Percentiles rank a stretch among this genome's conserved stretches.
These are phyloP conservation scores for Dromiciops gliroides DNA, from an alignment of 2,113 vertebrate genomes.

Conservation along the genomic window DNA sequence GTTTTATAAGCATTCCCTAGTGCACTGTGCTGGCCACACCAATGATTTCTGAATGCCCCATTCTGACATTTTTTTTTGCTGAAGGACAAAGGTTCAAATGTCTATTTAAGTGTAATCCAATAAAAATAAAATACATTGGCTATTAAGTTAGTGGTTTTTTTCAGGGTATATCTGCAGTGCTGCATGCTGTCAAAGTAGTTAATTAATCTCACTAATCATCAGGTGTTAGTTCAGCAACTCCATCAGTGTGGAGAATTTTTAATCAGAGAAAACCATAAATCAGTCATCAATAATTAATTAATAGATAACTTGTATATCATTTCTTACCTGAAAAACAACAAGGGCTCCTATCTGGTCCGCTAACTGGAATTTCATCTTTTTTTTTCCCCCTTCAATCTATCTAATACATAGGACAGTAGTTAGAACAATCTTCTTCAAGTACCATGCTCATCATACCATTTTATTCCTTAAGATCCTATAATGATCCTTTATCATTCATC, in stretches of 20 bases:
- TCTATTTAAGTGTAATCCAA: not conserved
- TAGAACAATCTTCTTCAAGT: conserved; percentile 36
- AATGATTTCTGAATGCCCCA: not conserved
- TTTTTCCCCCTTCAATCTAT: not conserved
- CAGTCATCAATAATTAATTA: not conserved
- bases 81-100: conserved; percentile 9
- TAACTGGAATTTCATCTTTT: not conserved
- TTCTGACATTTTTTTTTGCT: not conserved
- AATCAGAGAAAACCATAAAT: not conserved
- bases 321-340: not conserved
- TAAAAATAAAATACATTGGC: not conserved
- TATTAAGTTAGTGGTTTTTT: conserved; percentile 41
- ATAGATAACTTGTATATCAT: not conserved
- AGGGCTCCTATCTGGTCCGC: not conserved
- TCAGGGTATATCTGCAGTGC: not conserved
- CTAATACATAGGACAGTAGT: not conserved
- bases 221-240: not conserved
- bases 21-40: not conserved
- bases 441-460: not conserved
- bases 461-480: conserved; percentile 19
- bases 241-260: not conserved
- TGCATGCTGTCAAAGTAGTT: not conserved
- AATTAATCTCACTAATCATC: not conserved
- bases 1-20: conserved; percentile 28
- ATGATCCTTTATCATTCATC: not conserved